Base-by-base conservation (phyloP, 2,888 invertebrate species). In the Trissolcus japonicus region DNA sequence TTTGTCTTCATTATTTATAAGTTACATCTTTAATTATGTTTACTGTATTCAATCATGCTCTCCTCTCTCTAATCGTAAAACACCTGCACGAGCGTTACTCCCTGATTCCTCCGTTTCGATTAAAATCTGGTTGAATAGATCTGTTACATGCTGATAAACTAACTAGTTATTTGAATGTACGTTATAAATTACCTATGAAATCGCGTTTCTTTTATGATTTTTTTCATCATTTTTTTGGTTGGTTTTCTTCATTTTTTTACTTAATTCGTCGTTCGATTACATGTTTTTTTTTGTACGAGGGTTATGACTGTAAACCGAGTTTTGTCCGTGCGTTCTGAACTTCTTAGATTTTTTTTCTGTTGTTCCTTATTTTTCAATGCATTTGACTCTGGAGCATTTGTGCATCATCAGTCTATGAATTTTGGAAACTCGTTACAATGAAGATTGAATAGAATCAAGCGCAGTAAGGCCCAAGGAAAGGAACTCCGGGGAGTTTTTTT, bases 101-200 rank as follows among this genome's bases (percentile, higher is more conserved):
- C 67, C 71, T 71, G 72, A 76, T 76, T 76, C 56, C 29, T 67
- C 63, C 71, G 19, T 62, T 68, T 77, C 55, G 56, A 57, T 79
- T 75, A 72, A 72, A 77, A 65, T 71, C 75, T 65, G 51, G 35
- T 35, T 82, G 80, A 82, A 80, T 83, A 84, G 35, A 65, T 65
- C 63, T 65, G 55, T 83, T 82, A 84, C 67, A 80, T 84, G 83
- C 81, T 83, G 85, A 80, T 83, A 85, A 78, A 85, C 86, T 86
- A 86, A 83, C 84, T 86, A 86, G 83, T 83, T 85, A 86, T 78
- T 85, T 78, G 83, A 85, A 79, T 84, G 84, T 85, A 85, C 81
- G 81, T 84, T 85, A 85, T 84, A 86, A 85, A 86, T 85, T 82
- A 82, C 79, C 82, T 84, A 84, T 82, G 83, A 82, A 85, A 84